These are phyloP conservation scores for Proteles cristata DNA, from an alignment of 2,113 vertebrate species.

Conservation along the genomic window DNA sequence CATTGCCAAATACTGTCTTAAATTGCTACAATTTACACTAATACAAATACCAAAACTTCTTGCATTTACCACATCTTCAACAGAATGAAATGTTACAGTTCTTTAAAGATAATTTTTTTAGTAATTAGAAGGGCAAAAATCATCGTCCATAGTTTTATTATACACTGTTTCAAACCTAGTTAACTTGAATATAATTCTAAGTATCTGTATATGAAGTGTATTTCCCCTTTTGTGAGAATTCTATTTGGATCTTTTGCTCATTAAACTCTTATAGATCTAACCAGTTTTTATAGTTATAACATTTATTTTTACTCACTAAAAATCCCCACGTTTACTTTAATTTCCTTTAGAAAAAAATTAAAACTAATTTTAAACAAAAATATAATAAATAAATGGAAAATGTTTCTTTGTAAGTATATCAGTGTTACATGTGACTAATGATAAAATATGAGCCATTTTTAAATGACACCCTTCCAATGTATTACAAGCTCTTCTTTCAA, in stretches of 20 bases:
- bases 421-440: background rate
- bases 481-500: background rate
- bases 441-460: background rate
- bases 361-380: constrained; percentile 29
- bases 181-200: background rate
- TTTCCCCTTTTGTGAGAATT: background rate
- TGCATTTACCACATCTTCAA: background rate
- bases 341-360: background rate
- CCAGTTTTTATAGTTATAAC: background rate
- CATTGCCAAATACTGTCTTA: background rate
- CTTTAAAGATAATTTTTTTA: background rate
- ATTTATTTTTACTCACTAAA: constrained; percentile 37
- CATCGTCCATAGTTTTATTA: background rate
- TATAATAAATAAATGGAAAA: constrained; percentile 15
- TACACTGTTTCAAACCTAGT: background rate
- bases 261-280: background rate
- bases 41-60: background rate
- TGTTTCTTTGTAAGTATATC: background rate
- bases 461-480: background rate
- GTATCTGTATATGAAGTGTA: background rate
- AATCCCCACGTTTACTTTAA: background rate
- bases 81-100: background rate
- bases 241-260: background rate
- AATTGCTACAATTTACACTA: background rate
- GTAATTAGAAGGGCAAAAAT: background rate